Conservation (phyloP, 2,888 invertebrate genomes). For the Globia sparganii region DNA sequence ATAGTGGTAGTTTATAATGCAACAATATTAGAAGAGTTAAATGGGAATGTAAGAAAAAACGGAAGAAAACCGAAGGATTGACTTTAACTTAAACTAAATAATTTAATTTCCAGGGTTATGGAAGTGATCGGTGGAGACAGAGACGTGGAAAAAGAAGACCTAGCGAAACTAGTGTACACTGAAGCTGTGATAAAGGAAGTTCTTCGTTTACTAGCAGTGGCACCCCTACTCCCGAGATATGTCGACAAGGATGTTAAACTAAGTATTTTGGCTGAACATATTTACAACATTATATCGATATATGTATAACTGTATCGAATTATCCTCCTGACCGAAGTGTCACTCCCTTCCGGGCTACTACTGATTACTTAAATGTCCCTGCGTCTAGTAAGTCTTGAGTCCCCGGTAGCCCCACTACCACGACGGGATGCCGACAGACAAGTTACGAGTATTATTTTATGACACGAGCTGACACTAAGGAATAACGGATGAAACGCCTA, state of each 20-base stretch:
- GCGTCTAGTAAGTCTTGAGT: neutral
- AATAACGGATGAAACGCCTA: neutral
- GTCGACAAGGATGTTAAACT: constrained; percentile 45
- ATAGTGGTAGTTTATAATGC: neutral
- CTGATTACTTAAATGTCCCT: neutral
- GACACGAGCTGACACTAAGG: neutral
- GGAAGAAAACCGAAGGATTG: neutral
- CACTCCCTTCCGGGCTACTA: neutral
- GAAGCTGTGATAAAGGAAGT: constrained; percentile 57
- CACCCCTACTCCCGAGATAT: constrained; percentile 21
- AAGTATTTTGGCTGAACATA: neutral
- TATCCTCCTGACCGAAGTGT: neutral
- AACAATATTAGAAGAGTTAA: neutral
- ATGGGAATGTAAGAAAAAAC: too few species aligned
- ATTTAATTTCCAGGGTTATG: constrained; percentile 17
- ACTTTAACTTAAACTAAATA: neutral
- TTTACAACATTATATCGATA: neutral
- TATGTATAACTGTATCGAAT: neutral
- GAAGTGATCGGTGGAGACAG: constrained; percentile 45
- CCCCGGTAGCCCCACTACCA: neutral
- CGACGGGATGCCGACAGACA: neutral
- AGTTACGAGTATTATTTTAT: too few species aligned
- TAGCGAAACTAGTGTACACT: constrained; percentile 49
- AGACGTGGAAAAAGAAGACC: constrained; percentile 52
- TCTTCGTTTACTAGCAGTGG: constrained; percentile 29